Conservation (phyloP, 2,113 vertebrate species). For the Brienomyrus brachyistius region DNA sequence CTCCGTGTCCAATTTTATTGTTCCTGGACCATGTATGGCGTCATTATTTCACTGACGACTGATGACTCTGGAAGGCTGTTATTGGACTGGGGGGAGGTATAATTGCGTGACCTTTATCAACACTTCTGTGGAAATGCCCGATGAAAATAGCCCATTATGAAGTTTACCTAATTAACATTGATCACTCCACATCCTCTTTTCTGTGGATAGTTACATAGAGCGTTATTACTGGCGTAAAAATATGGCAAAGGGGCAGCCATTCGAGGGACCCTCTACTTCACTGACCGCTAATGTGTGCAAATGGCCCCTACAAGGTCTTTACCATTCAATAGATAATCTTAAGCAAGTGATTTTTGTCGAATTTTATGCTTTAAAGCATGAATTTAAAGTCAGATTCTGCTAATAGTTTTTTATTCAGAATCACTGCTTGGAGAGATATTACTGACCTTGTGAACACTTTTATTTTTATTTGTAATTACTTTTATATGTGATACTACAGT, state of each 20-base stretch:
- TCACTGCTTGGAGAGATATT: background rate
- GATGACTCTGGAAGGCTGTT: conserved; percentile 39
- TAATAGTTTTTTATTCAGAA: background rate
- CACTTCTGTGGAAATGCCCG: conserved; percentile 48
- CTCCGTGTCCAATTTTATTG: background rate
- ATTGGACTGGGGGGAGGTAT: conserved; percentile 44
- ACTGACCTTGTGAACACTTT: background rate
- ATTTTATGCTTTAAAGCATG: background rate
- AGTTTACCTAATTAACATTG: conserved; percentile 60
- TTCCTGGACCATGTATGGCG: background rate
- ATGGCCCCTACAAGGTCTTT: background rate
- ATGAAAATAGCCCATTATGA: conserved; percentile 49
- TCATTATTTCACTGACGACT: conserved; percentile 29
- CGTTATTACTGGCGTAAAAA: conserved; percentile 44
- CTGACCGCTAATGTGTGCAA: background rate
- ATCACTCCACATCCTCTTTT: conserved; percentile 54
- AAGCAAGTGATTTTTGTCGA: background rate
- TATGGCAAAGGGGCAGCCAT: conserved; percentile 43
- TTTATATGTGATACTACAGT: background rate
- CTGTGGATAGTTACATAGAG: conserved; percentile 43
- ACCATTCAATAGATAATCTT: background rate
- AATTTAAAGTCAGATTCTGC: background rate
- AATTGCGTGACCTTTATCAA: conserved; percentile 68
- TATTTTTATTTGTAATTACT: background rate
- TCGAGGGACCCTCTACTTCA: background rate